Percentiles rank a stretch among this genome's conserved stretches.
phyloP scores from a whole-genome alignment of 2,888 invertebrate genomes.

The Iphiclides podalirius region DNA sequence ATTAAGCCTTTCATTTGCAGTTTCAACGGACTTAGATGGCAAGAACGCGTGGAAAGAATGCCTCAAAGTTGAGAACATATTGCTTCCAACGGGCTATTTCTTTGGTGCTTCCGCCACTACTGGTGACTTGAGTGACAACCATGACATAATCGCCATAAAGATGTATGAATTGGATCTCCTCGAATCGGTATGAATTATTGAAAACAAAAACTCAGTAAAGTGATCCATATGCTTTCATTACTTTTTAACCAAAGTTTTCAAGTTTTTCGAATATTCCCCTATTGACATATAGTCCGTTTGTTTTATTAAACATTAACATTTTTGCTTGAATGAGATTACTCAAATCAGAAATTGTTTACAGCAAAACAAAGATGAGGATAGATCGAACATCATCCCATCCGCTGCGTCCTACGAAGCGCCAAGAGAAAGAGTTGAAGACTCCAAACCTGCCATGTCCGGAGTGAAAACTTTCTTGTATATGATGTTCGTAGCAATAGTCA shows the following conservation, averaged over 20 bases:
- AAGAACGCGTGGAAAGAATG: slow-evolving; percentile 97
- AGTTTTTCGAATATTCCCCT: no score
- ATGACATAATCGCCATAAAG: slow-evolving; percentile 95
- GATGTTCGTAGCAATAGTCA: slow-evolving; percentile 89
- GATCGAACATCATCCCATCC: slow-evolving; percentile 91
- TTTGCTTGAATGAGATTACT: no score
- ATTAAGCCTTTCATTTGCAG: no score
- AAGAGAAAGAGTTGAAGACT: slow-evolving; percentile 93
- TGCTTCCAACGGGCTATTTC: slow-evolving; percentile 96
- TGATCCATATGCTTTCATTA: no score
- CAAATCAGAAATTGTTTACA: no score
- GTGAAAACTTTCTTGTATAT: slow-evolving; percentile 94
- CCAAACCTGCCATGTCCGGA: slow-evolving; percentile 93
- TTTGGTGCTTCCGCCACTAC: slow-evolving; percentile 97
- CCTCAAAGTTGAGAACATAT: slow-evolving; percentile 92
- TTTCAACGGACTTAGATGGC: slow-evolving; percentile 94
- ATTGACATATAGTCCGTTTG: no score
- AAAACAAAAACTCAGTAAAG: no score
- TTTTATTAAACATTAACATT: no score
- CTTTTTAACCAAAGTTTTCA: no score
- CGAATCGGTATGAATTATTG: slow-evolving; percentile 73
- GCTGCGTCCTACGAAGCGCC: slow-evolving; percentile 95
- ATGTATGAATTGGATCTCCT: slow-evolving; percentile 94
- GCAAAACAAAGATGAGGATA: slow-evolving; percentile 84
- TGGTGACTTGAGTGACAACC: slow-evolving; percentile 97